Percentiles rank a stretch among this genome's conserved stretches.
These are phyloP conservation scores for Neria commutata DNA, from an alignment of 2,888 invertebrate species.

Conservation along the genomic window DNA sequence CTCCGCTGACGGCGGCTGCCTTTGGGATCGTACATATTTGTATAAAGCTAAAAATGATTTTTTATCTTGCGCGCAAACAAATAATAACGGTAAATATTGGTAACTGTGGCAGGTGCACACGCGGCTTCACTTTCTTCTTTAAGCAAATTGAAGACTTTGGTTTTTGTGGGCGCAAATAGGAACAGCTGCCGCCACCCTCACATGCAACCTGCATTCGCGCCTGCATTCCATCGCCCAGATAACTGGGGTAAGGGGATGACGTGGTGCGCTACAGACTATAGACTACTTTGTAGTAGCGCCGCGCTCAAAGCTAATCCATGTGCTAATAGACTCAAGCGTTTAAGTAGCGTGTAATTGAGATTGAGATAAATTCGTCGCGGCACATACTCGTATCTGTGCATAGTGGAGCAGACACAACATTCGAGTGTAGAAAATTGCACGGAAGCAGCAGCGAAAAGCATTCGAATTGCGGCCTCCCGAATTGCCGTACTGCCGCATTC, in stretches of 20 bases:
- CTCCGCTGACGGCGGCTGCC: too few species aligned
- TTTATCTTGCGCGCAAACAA: too few species aligned
- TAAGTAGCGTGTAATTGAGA: neutral
- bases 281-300: neutral
- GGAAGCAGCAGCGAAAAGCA: constrained; percentile 14
- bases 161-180: too few species aligned
- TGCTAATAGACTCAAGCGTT: neutral
- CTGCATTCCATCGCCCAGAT: neutral
- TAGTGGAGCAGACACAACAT: neutral
- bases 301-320: neutral
- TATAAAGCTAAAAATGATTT: too few species aligned
- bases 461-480: neutral
- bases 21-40: too few species aligned
- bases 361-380: neutral
- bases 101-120: too few species aligned
- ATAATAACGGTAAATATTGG: too few species aligned
- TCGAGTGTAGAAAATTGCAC: neutral
- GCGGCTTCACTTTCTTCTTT: too few species aligned
- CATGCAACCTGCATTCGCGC: neutral
- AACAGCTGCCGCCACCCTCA: too few species aligned
- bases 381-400: neutral
- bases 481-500: neutral
- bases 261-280: neutral
- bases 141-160: too few species aligned
- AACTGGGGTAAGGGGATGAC: neutral